Percentiles rank a stretch among this genome's conserved stretches.
Evolutionary conservation across 2,888 invertebrate genomes (phyloP).

Genomic region (Coelogynopora nodosa): DNA sequence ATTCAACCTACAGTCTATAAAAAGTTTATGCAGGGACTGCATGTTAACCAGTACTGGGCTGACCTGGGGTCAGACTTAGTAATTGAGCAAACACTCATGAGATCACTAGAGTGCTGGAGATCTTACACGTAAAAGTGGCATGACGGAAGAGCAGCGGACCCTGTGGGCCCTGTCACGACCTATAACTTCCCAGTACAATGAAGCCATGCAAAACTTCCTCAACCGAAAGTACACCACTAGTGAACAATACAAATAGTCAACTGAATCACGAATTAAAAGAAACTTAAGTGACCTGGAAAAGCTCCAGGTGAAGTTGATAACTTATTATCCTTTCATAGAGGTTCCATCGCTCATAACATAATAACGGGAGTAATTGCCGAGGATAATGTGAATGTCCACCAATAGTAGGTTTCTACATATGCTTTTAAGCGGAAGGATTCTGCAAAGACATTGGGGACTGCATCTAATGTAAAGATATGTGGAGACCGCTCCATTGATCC

Average conservation of each 20-base stretch:
- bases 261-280: conserved; percentile 41
- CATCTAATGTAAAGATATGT: conserved; percentile 32
- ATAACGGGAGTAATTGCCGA: conserved; percentile 42
- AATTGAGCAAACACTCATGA: background rate
- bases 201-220: conserved; percentile 47
- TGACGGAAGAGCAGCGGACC: conserved; percentile 46
- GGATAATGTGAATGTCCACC: conserved; percentile 44
- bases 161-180: conserved; percentile 47
- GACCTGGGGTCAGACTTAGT: too few species aligned
- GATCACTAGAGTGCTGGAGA: background rate
- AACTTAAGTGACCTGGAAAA: too few species aligned
- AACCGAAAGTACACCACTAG: conserved; percentile 43
- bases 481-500: conserved; percentile 43
- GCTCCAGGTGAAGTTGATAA: too few species aligned
- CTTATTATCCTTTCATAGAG: conserved; percentile 41
- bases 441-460: conserved; percentile 35
- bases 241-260: conserved; percentile 48
- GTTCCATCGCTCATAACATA: conserved; percentile 47
- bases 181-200: conserved; percentile 42
- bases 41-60: too few species aligned
- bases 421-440: conserved; percentile 44
- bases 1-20: conserved; percentile 39
- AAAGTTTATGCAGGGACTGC: conserved; percentile 43
- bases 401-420: conserved; percentile 42
- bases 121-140: background rate